Percentiles rank a stretch among this genome's conserved stretches.
These are phyloP conservation scores for Heliopora coerulea DNA, from an alignment of 92 coral and sea anemone species.

Conservation along the genomic window DNA sequence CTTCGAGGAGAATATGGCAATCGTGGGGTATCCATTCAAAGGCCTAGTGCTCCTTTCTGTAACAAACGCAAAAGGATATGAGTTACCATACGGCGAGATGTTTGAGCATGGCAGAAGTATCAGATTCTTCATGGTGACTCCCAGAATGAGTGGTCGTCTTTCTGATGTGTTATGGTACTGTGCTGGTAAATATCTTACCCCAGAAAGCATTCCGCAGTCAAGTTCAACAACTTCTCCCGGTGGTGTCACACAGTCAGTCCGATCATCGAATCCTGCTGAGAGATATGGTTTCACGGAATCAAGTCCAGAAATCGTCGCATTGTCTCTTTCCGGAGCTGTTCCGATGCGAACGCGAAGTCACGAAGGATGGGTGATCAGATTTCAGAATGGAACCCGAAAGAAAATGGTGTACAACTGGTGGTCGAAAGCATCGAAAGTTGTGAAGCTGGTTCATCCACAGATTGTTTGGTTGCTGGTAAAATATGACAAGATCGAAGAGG, in stretches of 20 bases:
- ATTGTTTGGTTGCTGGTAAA: not conserved
- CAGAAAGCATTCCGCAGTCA: too few species aligned
- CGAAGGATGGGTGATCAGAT: not conserved
- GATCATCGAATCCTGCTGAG: not conserved
- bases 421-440: not conserved
- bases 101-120: not conserved
- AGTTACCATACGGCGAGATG: not conserved
- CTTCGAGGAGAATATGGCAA: not conserved
- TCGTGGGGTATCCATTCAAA: not conserved
- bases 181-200: not conserved
- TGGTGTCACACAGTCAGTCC: not conserved
- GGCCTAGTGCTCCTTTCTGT: not conserved
- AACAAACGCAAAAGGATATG: not conserved
- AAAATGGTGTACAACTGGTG: not conserved
- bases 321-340: not conserved
- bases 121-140: not conserved
- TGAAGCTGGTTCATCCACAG: not conserved
- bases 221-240: not conserved
- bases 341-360: not conserved
- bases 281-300: not conserved
- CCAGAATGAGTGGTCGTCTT: not conserved
- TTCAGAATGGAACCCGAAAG: not conserved
- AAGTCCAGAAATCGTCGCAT: not conserved
- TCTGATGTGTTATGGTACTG: not conserved
- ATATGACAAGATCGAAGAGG: not conserved